Evolutionary conservation across 1,140 invertebrate species (phyloP).

Genomic region (Oryctes rhinoceros): DNA sequence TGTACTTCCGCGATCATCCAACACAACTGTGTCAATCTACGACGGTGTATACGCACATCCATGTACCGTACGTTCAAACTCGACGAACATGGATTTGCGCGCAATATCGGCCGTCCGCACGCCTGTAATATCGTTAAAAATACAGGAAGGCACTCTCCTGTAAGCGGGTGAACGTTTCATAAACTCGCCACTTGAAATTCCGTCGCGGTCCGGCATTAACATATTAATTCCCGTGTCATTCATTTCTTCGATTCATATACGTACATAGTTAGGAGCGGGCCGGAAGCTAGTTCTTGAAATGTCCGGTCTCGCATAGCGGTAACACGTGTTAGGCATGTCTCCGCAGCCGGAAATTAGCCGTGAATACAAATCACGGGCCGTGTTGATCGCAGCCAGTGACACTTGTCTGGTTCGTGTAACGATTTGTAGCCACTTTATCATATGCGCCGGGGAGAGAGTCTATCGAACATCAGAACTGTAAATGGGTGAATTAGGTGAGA

Average conservation of each 20-base stretch:
- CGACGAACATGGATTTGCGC: constrained; percentile 6
- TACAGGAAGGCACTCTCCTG: background rate
- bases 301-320: constrained; percentile 48
- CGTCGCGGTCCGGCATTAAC: background rate
- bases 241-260: background rate
- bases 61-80: background rate
- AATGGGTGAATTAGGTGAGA: background rate
- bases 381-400: constrained; percentile 46
- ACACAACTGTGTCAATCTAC: background rate
- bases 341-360: constrained; percentile 50
- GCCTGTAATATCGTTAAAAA: background rate
- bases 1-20: background rate
- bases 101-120: background rate
- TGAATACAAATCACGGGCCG: constrained; percentile 51
- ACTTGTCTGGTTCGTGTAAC: constrained; percentile 36
- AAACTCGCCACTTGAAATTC: background rate
- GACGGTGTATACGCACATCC: background rate
- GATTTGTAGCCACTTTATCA: constrained; percentile 40
- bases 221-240: constrained; percentile 20
- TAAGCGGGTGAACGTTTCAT: too few relatives aligned
- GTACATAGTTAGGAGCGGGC: background rate
- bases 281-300: constrained; percentile 39
- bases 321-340: constrained; percentile 51
- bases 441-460: background rate
- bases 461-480: background rate